Evolutionary conservation across 2,888 invertebrate genomes (phyloP), one percentile per base, ranked within the genome.

Genomic region (Nebria salina): DNA sequence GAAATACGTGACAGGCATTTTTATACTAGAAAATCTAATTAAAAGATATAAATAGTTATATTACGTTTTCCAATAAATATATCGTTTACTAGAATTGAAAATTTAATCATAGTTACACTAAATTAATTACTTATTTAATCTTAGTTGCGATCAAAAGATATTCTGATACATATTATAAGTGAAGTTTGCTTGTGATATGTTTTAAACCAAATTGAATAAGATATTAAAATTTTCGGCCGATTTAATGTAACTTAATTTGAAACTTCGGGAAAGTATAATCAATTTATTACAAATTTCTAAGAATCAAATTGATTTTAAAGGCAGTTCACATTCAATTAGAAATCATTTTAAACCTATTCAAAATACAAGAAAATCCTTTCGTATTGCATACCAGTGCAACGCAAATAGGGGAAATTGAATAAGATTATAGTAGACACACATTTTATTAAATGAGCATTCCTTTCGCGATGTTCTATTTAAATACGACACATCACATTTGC

Each of bases 401-500:
- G 64, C n/a, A 9, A 65, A 42, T 66, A 54, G 43, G 13, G 65
- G 65, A 42, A 65, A 41, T 20, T 42, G 25, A 76, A 41, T 42
- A 42, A 41, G 41, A 76, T 42, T 76, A 76, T 76, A 66, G 65
- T 41, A 41, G 68, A 42, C 41, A 26, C 66, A 65, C 66, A 34
- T 54, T 15, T 15, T 13, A 76, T 66, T 42, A 65, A 76, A 43
- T 26, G 66, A 70, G 15, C 20, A 70, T 70, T 70, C 6, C 70
- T 66, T 34, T 70, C 70, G 5, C 4, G 11, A 70, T 20, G 34
- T 70, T 70, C 70, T 70, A 70, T 70, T 54, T 70, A 76, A 76
- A 65, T 73, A 64, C 73, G 42, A 41, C 54, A 77, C 77, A 72
- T 77, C 77, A 77, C 76, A 76, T 68, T 43, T 42, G 66, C 15